These are phyloP conservation scores for Tiliacea citrago DNA, from an alignment of 2,888 invertebrate species.

Conservation along the genomic window DNA sequence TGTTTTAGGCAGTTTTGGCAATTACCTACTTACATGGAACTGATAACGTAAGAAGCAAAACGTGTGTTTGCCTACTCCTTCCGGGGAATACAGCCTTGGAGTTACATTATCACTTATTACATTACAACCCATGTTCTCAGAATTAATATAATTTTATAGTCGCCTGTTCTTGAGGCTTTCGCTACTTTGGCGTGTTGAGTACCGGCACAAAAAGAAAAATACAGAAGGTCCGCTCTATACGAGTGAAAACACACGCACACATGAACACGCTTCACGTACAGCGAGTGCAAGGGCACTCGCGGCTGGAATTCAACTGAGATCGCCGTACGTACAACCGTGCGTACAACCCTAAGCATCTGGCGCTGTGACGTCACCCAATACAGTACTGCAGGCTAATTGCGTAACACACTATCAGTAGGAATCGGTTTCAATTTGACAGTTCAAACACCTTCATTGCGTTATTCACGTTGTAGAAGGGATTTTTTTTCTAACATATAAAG, in stretches of 20 bases:
- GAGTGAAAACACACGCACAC: background rate
- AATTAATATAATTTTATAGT: slow-evolving; percentile 41
- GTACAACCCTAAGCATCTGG: no score
- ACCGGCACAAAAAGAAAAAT: background rate
- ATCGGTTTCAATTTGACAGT: no score
- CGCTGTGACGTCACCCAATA: no score
- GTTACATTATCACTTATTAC: slow-evolving; percentile 21
- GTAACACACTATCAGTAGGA: no score
- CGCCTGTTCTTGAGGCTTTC: slow-evolving; percentile 37
- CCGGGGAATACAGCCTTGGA: background rate
- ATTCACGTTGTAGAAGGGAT: no score
- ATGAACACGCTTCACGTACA: background rate
- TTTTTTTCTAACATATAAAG: no score
- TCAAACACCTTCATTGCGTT: no score
- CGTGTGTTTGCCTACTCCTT: background rate
- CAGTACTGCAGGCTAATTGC: no score
- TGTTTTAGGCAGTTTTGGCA: no score
- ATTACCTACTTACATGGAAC: background rate
- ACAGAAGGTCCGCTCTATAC: background rate
- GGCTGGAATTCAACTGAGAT: background rate
- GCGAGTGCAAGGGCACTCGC: background rate
- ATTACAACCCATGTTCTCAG: slow-evolving; percentile 14
- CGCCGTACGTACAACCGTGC: background rate
- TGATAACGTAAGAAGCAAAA: background rate
- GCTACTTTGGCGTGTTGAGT: slow-evolving; percentile 27